phyloP scores from a whole-genome alignment of 53 echinoderm and acorn worm genomes.

The Stichopus horrens region DNA sequence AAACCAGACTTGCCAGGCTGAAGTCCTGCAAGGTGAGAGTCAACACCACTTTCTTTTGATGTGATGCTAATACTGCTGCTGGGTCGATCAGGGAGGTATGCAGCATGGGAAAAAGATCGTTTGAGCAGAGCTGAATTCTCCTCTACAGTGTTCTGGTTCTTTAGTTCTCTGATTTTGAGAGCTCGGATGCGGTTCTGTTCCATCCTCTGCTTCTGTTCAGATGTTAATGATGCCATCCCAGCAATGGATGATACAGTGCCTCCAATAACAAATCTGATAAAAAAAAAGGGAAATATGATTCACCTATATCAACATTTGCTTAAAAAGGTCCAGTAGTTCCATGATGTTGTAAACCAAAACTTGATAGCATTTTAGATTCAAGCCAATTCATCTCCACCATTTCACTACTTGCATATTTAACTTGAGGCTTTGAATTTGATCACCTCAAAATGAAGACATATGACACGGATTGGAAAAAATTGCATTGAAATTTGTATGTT shows the following conservation, averaged over 20 bases:
- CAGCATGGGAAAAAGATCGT: not conserved
- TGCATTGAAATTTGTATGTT: too few species aligned
- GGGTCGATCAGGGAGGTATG: not conserved
- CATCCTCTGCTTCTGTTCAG: slow-evolving; percentile 81
- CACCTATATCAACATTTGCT: too few species aligned
- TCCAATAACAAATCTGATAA: too few species aligned
- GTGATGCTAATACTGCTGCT: not conserved
- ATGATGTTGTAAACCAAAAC: too few species aligned
- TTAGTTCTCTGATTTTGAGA: slow-evolving; percentile 65
- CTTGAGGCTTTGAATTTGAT: too few species aligned
- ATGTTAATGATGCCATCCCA: slow-evolving; percentile 61
- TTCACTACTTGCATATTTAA: too few species aligned
- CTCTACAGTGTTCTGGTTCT: not conserved
- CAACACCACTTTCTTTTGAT: not conserved
- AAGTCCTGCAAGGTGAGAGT: not conserved
- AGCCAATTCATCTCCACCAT: too few species aligned
- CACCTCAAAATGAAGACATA: too few species aligned
- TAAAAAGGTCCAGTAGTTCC: too few species aligned
- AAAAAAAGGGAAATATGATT: too few species aligned
- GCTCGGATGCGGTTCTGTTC: slow-evolving; percentile 82
- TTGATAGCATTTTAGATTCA: too few species aligned
- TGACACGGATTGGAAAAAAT: too few species aligned
- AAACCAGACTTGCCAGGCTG: not conserved
- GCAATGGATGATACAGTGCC: slow-evolving; percentile 6
- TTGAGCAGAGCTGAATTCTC: not conserved